Conservation (phyloP, 2,888 invertebrate species). For the Sesia bembeciformis region DNA sequence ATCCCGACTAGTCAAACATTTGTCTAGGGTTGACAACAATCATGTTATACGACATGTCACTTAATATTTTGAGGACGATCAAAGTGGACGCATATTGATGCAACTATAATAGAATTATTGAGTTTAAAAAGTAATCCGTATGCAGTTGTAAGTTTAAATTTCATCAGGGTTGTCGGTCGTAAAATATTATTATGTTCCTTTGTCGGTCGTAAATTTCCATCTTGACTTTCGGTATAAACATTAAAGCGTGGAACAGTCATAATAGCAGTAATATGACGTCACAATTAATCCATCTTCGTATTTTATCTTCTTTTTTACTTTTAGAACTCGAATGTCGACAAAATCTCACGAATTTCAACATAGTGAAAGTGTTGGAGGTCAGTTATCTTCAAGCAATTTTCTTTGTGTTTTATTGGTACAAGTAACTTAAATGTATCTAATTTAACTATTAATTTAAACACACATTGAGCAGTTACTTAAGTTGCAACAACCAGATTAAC, state of each 20-base stretch:
- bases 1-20: constrained; percentile 37
- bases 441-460: no score
- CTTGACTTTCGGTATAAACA: constrained; percentile 2
- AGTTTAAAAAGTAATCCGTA: constrained; percentile 1
- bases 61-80: constrained; percentile 48
- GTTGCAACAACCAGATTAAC: no score
- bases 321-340: neutral
- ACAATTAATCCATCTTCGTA: neutral
- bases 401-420: no score
- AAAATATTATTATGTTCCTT: constrained; percentile 10
- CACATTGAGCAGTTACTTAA: no score
- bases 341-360: no score
- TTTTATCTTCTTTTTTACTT: neutral
- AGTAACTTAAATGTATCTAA: no score
- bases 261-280: neutral
- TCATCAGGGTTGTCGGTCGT: constrained; percentile 10
- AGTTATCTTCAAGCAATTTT: no score
- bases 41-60: constrained; percentile 40
- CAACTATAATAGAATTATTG: constrained; percentile 11
- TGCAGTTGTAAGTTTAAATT: constrained; percentile 5
- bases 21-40: constrained; percentile 42
- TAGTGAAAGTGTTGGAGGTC: no score
- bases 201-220: constrained; percentile 7
- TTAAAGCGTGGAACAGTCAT: constrained; percentile 3
- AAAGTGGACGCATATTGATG: constrained; percentile 12